phyloP scores from a whole-genome alignment of 2,113 vertebrate genomes.

The Hylia prasina region DNA sequence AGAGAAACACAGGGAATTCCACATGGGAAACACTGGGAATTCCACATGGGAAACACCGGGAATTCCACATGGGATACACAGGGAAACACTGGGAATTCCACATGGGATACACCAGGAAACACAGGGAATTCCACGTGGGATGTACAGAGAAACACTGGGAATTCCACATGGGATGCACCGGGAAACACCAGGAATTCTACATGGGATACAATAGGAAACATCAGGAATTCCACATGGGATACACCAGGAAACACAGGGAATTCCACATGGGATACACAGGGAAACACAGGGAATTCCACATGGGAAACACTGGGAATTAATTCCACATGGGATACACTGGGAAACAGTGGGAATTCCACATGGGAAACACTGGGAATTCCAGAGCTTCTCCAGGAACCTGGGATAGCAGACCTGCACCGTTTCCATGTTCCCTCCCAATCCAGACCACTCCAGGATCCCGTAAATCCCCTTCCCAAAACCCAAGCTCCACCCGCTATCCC shows the following conservation, averaged over 20 bases:
- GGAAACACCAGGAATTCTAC: neutral
- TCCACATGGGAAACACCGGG: neutral
- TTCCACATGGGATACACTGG: no score
- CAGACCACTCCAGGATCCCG: neutral
- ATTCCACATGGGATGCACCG: neutral
- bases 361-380: no score
- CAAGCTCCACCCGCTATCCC: rapidly evolving
- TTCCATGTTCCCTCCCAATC: neutral
- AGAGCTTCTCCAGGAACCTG: neutral
- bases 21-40: no score
- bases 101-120: no score
- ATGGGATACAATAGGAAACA: neutral
- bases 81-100: neutral
- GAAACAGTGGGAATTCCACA: neutral
- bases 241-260: neutral
- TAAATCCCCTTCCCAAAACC: neutral
- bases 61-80: no score
- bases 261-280: neutral
- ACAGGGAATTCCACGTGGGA: neutral
- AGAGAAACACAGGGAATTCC: neutral
- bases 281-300: neutral
- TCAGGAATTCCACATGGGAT: rapidly evolving
- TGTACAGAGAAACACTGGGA: rapidly evolving
- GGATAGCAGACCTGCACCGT: rapidly evolving
- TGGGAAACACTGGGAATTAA: no score